Conservation (phyloP, 2,113 vertebrate genomes). For the Ploceus nigricollis region DNA sequence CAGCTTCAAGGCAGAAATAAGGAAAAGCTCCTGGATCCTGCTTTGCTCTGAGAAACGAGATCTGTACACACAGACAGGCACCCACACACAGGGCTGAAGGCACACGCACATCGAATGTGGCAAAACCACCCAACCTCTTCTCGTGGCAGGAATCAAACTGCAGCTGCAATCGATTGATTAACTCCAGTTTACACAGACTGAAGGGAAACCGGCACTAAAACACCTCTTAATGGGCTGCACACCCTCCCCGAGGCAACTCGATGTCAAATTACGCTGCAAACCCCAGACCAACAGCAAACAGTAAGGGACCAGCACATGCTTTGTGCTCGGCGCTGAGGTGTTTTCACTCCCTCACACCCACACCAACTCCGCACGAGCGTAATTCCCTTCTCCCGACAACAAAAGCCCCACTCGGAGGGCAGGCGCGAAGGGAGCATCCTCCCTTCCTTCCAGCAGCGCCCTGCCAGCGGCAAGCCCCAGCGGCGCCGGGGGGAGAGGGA, state of each 20-base stretch:
- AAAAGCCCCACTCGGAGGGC: not conserved
- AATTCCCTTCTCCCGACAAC: not conserved
- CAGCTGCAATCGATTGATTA: not conserved
- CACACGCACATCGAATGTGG: not conserved
- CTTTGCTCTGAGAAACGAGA: not conserved
- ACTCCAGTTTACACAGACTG: not conserved
- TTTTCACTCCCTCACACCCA: not conserved
- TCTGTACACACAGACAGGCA: rapidly evolving
- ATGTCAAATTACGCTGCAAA: not conserved
- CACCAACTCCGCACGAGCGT: rapidly evolving
- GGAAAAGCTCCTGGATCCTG: not conserved
- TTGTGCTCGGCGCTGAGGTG: rapidly evolving
- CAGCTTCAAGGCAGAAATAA: not conserved
- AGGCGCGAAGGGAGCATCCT: not conserved
- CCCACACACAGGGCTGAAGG: not conserved
- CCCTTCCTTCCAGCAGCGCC: not conserved
- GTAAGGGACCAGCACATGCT: not conserved
- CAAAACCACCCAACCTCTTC: not conserved
- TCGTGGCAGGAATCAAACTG: not conserved
- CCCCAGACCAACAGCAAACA: not conserved
- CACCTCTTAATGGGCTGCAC: not conserved
- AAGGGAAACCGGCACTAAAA: not conserved
- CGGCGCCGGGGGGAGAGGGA: not conserved
- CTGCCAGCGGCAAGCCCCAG: not conserved
- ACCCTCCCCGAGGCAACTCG: not conserved